Conservation (phyloP, 2,888 invertebrate species). For the Meiosimyza decipiens region DNA sequence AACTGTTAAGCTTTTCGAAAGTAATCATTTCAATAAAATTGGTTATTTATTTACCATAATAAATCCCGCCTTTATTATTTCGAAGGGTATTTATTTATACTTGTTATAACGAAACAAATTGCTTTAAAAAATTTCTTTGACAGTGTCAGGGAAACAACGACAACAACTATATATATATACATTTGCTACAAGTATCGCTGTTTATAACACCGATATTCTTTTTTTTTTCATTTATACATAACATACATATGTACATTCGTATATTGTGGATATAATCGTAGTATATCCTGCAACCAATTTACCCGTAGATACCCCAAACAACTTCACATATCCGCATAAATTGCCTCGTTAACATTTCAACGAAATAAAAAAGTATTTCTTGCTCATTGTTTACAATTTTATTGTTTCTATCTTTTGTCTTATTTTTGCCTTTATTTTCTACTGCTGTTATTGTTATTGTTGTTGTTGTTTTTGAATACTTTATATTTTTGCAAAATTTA, state of each 20-base stretch:
- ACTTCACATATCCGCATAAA: constrained; percentile 17
- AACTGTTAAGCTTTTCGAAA: background rate
- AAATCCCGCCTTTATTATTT: background rate
- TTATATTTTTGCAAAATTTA: constrained; percentile 57
- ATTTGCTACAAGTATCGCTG: background rate
- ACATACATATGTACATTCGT: no score
- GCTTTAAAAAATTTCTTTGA: constrained; percentile 9
- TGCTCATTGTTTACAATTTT: constrained; percentile 12
- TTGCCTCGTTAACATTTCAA: constrained; percentile 55
- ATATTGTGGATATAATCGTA: constrained; percentile 32
- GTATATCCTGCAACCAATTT: constrained; percentile 36
- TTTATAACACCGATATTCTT: no score
- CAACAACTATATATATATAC: background rate
- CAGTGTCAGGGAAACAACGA: background rate
- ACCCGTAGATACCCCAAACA: background rate
- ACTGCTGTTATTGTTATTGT: constrained; percentile 30
- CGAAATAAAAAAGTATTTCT: constrained; percentile 46
- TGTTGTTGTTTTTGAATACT: constrained; percentile 41
- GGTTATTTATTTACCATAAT: background rate
- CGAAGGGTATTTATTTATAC: background rate
- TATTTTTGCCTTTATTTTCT: constrained; percentile 25
- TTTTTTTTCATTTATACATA: no score
- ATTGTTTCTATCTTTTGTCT: constrained; percentile 13
- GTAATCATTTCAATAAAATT: background rate
- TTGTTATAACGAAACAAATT: background rate